Evolutionary conservation across 1,140 invertebrate genomes (phyloP), one percentile per base, ranked within the genome.

Genomic region (Dysdera silvatica): DNA sequence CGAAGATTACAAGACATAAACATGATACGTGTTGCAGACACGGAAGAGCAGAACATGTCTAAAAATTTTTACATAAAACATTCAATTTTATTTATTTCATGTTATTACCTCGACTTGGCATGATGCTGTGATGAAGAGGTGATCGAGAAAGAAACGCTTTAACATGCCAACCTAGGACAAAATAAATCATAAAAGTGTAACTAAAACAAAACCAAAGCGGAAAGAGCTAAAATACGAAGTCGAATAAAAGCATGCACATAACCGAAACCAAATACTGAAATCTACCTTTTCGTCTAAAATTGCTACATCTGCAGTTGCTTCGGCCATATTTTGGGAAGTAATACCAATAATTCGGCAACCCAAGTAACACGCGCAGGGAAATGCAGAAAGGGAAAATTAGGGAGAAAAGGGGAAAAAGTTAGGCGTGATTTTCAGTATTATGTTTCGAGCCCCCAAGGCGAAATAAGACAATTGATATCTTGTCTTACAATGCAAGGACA

Each of bases 91-190:
- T 18, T 35, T 49, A 49, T n/a, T n/a, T n/a, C 40, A 41, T 18
- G 40, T 20, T 16, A 20, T 41, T 65, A 65, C 62, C 62, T 65
- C 62, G 45, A 58, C 52, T 41, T 65, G 62, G 55, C 62, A 65
- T 26, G 62, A 65, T 65, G 62, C 62, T 58, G 48, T 65, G n/a
- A 48, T 52, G 54, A 65, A 65, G 62, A 65, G 20, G 62, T 43
- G 55, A 58, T 65, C 62, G 51, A 63, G 41, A 52, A 63, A 53
- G 52, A 58, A 52, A 43, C 47, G 54, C 55, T 58, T 58, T 58
- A 58, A 31, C 62, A 65, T 65, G 62, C 62, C 55, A 35, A 55
- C 62, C 62, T 65, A 49, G 52, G 62, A 65, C 59, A 54, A 35
- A 41, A 41, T 53, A 45, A 57, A 58, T 58, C n/a, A 58, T 24